Base-by-base conservation (phyloP, 2,113 vertebrate species). In the Nanorana parkeri region DNA sequence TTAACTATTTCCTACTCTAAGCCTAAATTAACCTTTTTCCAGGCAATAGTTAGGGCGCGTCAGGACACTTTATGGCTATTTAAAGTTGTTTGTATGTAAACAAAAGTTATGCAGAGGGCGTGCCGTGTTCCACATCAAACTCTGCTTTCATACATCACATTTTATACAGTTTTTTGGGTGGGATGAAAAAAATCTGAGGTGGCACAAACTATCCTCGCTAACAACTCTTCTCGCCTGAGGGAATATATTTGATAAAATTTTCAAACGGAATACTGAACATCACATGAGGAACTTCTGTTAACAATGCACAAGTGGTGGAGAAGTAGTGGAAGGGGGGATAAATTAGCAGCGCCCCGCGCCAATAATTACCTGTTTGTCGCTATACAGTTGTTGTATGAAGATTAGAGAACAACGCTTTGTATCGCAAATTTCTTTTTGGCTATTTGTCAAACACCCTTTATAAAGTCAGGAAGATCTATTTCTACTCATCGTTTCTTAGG, bases 191-290 rank as follows among this genome's bases (percentile, higher is more conserved):
- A 60, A 60, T n/a, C 58, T 58, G 55, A 73, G 71, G 52, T 56
- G 71, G 52, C 71, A 73, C 71, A 73, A 73, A 58, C 71, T 58
- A 73, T 73, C 32, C 52, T 21, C 58, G 54, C 71, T 56, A 73
- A 73, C 71, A 73, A 58, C 56, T 73, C 71, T 58, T 56, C 71
- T 73, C 58, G 71, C 71, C 71, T 54, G 47, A 73, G 71, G 71
- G 71, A 73, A 73, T 73, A 73, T 73, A 58, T 56, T 73, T 73
- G 71, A 73, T 73, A 73, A 56, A 15, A 73, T 32, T 56, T 73
- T 73, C 52, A 73, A 73, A 73, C 71, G 58, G 71, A 56, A 56
- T 73, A 73, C 56, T 73, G 54, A 73, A 56, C 71, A 73, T 56
- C 71, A 73, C 24, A 72, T 13, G 54, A 73, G 71, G 29, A 73